These are phyloP conservation scores for Andrena bucephala DNA, from an alignment of 2,888 invertebrate species.

Conservation along the genomic window DNA sequence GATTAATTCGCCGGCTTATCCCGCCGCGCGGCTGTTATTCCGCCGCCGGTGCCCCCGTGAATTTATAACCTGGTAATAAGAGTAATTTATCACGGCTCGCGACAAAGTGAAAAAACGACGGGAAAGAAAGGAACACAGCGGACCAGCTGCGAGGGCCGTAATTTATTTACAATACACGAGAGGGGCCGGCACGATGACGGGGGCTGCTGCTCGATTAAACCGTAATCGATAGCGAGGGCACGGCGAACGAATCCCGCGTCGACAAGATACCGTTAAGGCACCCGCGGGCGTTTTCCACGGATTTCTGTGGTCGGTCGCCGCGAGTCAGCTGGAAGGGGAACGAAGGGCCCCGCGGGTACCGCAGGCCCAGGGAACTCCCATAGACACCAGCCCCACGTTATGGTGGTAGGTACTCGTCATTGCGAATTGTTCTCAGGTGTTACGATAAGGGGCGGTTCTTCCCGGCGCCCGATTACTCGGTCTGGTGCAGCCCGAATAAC, in stretches of 20 bases:
- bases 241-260: background rate
- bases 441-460: slow-evolving; percentile 83
- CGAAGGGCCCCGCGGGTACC: background rate
- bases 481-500: slow-evolving; percentile 81
- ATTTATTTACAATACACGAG: slow-evolving; percentile 42
- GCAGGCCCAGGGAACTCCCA: background rate
- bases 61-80: slow-evolving; percentile 54
- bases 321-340: background rate
- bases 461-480: slow-evolving; percentile 80
- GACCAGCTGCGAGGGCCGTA: slow-evolving; percentile 17
- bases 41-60: slow-evolving; percentile 21
- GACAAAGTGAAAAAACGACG: slow-evolving; percentile 35
- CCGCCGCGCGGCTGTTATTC: slow-evolving; percentile 36
- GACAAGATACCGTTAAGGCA: slow-evolving; percentile 21
- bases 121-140: background rate
- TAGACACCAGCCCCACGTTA: background rate
- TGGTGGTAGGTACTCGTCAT: slow-evolving; percentile 55
- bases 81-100: slow-evolving; percentile 49
- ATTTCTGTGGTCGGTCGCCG: background rate
- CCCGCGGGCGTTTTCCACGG: background rate
- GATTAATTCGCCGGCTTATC: slow-evolving; percentile 50
- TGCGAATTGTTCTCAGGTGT: slow-evolving; percentile 83
- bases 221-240: background rate
- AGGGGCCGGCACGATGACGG: background rate
- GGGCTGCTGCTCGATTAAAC: slow-evolving; percentile 14